These are phyloP conservation scores for Batillaria attramentaria DNA, from an alignment of 1,140 invertebrate genomes.

Conservation along the genomic window DNA sequence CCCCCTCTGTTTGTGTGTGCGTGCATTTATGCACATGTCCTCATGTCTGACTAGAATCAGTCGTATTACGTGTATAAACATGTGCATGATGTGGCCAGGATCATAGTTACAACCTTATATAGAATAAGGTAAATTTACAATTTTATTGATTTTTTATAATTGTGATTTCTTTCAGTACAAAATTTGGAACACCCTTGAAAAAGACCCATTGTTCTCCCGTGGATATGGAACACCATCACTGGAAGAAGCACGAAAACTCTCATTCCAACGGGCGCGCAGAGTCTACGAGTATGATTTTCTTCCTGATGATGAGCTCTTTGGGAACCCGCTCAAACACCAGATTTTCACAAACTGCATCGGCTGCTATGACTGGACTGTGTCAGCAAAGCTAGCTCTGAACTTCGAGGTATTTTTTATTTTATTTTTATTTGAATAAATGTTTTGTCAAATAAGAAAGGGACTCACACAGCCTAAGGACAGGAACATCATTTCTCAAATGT, in stretches of 20 bases:
- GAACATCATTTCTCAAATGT: too few species aligned
- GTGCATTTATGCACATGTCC: neutral
- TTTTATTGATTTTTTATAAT: neutral
- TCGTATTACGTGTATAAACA: too few species aligned
- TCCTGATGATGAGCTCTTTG: constrained; percentile 75
- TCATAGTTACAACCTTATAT: too few species aligned
- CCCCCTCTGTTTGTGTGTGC: neutral
- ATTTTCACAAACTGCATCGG: constrained; percentile 74
- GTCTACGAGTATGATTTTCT: constrained; percentile 79
- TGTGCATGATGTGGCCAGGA: too few species aligned
- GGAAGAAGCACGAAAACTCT: constrained; percentile 80
- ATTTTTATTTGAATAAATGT: neutral
- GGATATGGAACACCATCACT: constrained; percentile 75
- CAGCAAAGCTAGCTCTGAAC: constrained; percentile 77
- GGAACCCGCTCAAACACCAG: constrained; percentile 70
- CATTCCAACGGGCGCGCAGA: constrained; percentile 77
- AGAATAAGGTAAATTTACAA: too few species aligned
- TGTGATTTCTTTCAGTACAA: constrained; percentile 77
- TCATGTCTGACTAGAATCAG: too few species aligned
- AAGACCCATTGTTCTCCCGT: constrained; percentile 84
- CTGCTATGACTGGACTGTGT: constrained; percentile 81
- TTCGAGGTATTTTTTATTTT: constrained; percentile 52
- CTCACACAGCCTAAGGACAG: too few species aligned
- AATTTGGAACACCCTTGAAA: constrained; percentile 85
- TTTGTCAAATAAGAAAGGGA: too few species aligned